phyloP scores from a whole-genome alignment of 2,113 vertebrate genomes.

The Ariopsis seemanni region DNA sequence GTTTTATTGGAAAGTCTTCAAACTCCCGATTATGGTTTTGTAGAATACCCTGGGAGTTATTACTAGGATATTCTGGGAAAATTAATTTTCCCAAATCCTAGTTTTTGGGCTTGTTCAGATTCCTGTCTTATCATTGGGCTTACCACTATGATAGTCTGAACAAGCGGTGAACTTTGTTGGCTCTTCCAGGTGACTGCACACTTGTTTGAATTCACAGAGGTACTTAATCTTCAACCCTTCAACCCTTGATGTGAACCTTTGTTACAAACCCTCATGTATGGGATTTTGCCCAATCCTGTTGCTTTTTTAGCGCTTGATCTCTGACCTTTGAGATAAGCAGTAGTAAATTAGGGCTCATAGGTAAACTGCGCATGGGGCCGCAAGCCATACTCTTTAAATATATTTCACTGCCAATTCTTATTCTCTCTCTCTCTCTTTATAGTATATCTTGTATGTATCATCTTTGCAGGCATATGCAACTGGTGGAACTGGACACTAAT shows the following conservation, averaged over 20 bases:
- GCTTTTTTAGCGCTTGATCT: conserved; percentile 19
- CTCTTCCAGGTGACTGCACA: not conserved
- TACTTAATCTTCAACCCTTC: conserved; percentile 10
- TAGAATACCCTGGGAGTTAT: not conserved
- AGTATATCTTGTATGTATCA: not conserved
- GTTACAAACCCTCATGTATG: conserved; percentile 7
- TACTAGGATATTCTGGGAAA: not conserved
- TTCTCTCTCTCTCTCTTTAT: not conserved
- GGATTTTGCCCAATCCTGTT: not conserved
- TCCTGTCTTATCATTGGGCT: not conserved
- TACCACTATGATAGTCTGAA: not conserved
- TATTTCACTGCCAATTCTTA: not conserved
- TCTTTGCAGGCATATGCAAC: not conserved
- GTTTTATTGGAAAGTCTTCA: not conserved
- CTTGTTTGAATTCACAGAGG: not conserved
- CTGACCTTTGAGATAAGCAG: conserved; percentile 24
- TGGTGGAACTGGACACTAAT: not conserved
- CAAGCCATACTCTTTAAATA: not conserved
- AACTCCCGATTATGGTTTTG: not conserved
- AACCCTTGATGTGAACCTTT: not conserved
- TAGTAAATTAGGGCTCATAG: not conserved
- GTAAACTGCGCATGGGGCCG: not conserved
- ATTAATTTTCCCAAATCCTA: not conserved
- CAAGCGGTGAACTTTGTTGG: not conserved
- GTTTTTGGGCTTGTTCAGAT: not conserved